Base-by-base conservation (phyloP, 2,113 vertebrate genomes). In the Bostrychus sinensis region DNA sequence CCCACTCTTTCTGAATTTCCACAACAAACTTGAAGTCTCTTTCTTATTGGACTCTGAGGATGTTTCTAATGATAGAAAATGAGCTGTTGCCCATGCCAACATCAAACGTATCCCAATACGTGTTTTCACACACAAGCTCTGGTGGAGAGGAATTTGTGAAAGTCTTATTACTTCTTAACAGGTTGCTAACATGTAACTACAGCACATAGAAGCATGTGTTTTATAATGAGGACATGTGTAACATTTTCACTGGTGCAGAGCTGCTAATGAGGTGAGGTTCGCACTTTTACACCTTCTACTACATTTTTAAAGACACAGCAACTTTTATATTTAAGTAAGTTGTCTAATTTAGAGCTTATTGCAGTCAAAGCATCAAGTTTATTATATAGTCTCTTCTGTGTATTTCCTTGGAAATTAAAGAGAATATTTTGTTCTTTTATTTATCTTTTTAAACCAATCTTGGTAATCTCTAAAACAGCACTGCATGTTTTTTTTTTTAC, bases 191-290 rank as follows among this genome's bases (percentile, higher is more conserved):
- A n/a, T 20, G 17, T 43, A 43, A 9, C n/a, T n/a, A n/a, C n/a
- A n/a, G n/a, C n/a, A n/a, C n/a, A 42, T 8, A 1, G n/a, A 5
- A n/a, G 39, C 14, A 13, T 5, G n/a, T 7, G 4, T 22, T 10
- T 43, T 19, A 10, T 20, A 41, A 41, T 41, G 39, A 41, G 39
- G 17, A 41, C 39, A 41, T 41, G 28, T 36, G 2, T 50, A 5
- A 17, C 50, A 22, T 75, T 56, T 56, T 72, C 45, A 69, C 34
- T 6, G 22, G 19, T 48, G 23, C 17, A 45, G 25, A 56, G 59
- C 23, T 62, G 53, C 41, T 67, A 53, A 60, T 60, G 41, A 75
- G 37, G 32, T n/a, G 58, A 54, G 34, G 14, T 37, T 51, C 23
- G 46, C 46, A 58, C 16, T 28, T 14, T 53, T 8, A 64, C n/a